These are phyloP conservation scores for Acrocephalus arundinaceus DNA, from an alignment of 2,113 vertebrate species.

Conservation along the genomic window DNA sequence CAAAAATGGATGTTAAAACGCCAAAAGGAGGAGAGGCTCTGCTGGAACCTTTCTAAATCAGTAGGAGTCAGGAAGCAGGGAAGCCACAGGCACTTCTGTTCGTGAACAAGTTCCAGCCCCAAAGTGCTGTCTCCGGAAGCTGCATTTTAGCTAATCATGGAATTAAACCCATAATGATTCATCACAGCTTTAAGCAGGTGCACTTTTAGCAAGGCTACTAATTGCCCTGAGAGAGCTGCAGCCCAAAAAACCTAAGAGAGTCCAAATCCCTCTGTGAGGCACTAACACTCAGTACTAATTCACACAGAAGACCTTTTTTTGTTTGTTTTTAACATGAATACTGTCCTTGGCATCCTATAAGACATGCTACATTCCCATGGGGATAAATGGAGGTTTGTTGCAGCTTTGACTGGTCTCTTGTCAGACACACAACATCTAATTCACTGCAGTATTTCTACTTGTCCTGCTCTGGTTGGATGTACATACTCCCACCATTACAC, in stretches of 20 bases:
- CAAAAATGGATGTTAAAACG: neutral
- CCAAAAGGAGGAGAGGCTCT: neutral
- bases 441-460: conserved; percentile 1
- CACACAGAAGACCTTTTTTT: conserved; percentile 35
- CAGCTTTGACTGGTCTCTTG: conserved; percentile 30
- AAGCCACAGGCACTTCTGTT: neutral
- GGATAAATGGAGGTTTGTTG: conserved; percentile 48
- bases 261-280: neutral
- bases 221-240: neutral
- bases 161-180: neutral
- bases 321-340: conserved; percentile 36
- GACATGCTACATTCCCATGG: neutral
- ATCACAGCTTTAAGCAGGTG: neutral
- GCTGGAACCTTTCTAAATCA: neutral
- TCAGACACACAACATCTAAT: conserved; percentile 34
- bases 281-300: neutral
- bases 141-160: neutral
- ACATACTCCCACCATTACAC: neutral
- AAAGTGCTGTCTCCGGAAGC: neutral
- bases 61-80: neutral
- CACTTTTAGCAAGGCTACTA: neutral
- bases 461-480: neutral
- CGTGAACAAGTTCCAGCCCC: neutral
- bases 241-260: neutral
- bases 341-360: conserved; percentile 24